Conservation (phyloP, 2,797 vertebrate species). For the Clamator glandarius region DNA sequence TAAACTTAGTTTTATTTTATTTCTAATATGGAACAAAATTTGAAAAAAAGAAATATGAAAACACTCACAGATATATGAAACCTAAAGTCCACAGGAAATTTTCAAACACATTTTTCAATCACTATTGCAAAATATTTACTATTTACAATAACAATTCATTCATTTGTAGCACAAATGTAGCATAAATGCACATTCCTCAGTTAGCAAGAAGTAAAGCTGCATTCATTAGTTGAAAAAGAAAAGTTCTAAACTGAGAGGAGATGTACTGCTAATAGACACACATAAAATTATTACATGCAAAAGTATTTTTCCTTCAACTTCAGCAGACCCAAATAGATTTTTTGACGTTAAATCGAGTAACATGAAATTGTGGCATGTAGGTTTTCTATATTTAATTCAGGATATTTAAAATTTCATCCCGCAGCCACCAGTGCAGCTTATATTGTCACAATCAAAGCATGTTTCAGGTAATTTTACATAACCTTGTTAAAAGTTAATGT, state of each 20-base stretch:
- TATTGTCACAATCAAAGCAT: neutral
- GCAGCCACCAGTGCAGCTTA: neutral
- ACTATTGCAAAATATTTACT: neutral
- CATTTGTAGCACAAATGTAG: neutral
- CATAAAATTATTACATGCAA: neutral
- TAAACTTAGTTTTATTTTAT: neutral
- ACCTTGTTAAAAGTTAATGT: neutral
- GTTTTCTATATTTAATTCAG: neutral
- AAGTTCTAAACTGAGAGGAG: neutral
- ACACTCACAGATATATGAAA: neutral
- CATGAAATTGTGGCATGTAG: neutral
- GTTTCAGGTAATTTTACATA: neutral
- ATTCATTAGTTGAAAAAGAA: neutral
- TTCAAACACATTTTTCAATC: neutral
- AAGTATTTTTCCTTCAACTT: neutral
- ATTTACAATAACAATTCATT: neutral
- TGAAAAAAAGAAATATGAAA: neutral
- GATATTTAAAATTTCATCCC: conserved; percentile 21
- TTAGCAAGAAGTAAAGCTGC: neutral
- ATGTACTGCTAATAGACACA: neutral
- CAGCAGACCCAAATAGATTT: neutral
- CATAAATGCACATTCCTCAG: neutral
- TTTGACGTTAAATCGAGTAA: neutral
- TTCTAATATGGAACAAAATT: neutral
- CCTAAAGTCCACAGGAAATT: neutral